Base-by-base conservation (phyloP, 1,140 invertebrate genomes). In the Atta texana region DNA sequence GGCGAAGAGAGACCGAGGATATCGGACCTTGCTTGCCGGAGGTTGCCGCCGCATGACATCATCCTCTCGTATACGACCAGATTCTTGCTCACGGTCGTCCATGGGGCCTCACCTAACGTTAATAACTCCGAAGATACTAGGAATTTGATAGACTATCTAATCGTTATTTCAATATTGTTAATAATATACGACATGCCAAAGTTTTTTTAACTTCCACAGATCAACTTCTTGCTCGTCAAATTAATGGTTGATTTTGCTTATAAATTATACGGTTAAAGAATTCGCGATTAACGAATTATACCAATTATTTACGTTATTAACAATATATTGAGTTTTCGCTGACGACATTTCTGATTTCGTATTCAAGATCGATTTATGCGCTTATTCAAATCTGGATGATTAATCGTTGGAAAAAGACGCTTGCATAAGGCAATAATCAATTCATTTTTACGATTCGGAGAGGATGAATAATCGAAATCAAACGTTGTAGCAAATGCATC, bases 21-120 rank as follows among this genome's bases (percentile, higher is more conserved):
- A 69, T 61, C 18, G 87, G 87, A 44, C 69, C 84, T 89, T 39
- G 88, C 76, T 69, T 55, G 80, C 68, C 44, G 14, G 72, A 88
- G 21, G 71, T 76, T 86, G 82, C 68, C 61, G 55, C 12, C 55
- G 44, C 75, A 39, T 90, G 76, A 89, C 88, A 64, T 90, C 88
- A 89, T 72, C 88, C 34, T 75, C 59, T 74, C 31, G 61, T 77
- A 61, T 74, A 87, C 63, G 63, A 24, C 66, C 31, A 89, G 64
- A 57, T 89, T 90, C 78, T 82, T 86, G 71, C 24, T 81, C 82
- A 80, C 59, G 64, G 55, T 81, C 61, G 55, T 44, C 61, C 66
- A 12, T n/a, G 21, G 14, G 1, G 14, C n/a, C 63, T 84, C 31
- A 14, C 31, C 39, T 68, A n/a, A 53, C 80, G 68, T 75, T 75